Conservation (phyloP, 2,797 vertebrate genomes). For the Peromyscus melanophrys region DNA sequence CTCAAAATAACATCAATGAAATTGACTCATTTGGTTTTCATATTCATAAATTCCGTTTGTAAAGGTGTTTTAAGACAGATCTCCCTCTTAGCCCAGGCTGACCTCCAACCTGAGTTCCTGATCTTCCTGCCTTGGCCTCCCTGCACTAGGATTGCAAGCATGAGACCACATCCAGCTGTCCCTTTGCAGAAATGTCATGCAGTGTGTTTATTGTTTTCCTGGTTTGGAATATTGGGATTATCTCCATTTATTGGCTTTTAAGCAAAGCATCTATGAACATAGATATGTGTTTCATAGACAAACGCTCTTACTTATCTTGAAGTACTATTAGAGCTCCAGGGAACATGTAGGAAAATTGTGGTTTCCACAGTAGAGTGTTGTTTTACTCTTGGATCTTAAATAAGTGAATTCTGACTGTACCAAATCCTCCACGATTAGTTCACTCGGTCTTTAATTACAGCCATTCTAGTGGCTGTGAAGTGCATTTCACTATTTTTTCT, state of each 20-base stretch:
- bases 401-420: background rate
- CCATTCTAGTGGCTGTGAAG: background rate
- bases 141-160: background rate
- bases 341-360: background rate
- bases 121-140: background rate
- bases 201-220: slow-evolving; percentile 18
- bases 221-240: background rate
- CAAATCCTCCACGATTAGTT: background rate
- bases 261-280: background rate
- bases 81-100: background rate
- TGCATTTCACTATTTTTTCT: slow-evolving; percentile 4
- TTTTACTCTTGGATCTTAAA: slow-evolving; percentile 31
- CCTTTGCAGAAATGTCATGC: background rate
- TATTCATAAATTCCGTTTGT: slow-evolving; percentile 6
- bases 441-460: background rate
- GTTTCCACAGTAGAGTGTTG: slow-evolving; percentile 1
- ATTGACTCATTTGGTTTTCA: background rate
- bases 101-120: background rate
- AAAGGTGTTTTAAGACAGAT: background rate
- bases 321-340: background rate
- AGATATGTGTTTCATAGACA: background rate
- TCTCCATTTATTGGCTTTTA: slow-evolving; percentile 3
- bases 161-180: background rate
- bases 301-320: background rate
- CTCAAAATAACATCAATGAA: background rate